Evolutionary conservation across 2,113 vertebrate species (phyloP).

Genomic region (Mandrillus leucophaeus): DNA sequence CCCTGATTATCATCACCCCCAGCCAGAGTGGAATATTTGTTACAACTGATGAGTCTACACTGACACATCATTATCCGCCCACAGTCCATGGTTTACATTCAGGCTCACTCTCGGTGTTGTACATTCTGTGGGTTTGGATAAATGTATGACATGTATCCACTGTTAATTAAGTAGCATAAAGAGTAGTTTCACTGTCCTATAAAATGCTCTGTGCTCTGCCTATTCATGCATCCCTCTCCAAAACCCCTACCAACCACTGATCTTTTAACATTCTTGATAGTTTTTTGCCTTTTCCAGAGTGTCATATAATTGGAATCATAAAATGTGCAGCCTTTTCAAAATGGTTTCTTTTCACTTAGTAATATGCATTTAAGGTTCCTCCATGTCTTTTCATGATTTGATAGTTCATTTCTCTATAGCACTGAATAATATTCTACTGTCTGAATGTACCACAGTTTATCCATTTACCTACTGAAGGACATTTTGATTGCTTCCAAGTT

Average conservation of each 20-base stretch:
- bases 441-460: background rate
- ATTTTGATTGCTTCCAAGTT: background rate
- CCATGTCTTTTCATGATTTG: background rate
- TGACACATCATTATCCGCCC: background rate
- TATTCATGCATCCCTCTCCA: background rate
- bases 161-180: background rate
- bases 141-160: background rate
- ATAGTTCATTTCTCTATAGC: background rate
- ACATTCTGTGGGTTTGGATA: background rate
- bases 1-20: background rate
- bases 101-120: background rate
- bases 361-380: background rate
- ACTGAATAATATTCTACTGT: background rate
- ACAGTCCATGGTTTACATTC: background rate
- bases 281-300: background rate
- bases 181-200: background rate
- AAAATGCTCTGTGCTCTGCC: background rate
- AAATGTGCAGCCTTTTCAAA: background rate
- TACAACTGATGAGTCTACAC: background rate
- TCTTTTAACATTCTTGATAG: background rate
- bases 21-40: background rate
- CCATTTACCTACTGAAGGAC: background rate
- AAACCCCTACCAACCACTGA: background rate
- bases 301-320: background rate
- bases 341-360: background rate